Base-by-base conservation (phyloP, 2,113 vertebrate species). In the Rhinoderma darwinii region DNA sequence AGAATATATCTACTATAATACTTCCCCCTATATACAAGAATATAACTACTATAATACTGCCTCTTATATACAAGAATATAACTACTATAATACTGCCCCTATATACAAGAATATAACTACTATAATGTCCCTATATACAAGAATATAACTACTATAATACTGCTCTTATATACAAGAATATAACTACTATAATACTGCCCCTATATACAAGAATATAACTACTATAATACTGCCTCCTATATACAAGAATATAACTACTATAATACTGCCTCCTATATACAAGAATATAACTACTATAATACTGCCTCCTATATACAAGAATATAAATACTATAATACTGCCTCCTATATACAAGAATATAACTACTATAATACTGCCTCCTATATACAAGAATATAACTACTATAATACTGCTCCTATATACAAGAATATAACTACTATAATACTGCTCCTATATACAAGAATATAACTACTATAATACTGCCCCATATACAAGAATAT, bases 301-400 rank as follows among this genome's bases (percentile, higher is more conserved):
- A 63, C 59, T 63, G 27, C 59, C n/a, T 5, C 59, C 59, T 30
- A 30, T 63, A 27, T 63, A 63, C 59, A 63, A 30, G 59, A 63
- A 63, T 63, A 63, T 63, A 63, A 63, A 8, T 63, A 63, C 59
- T 63, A 63, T 63, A 63, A 63, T 63, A 63, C 59, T 63, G n/a
- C 59, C n/a, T 20, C 66, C 66, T 70, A 35, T 30, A 10, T 27
- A 63, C 59, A 63, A 63, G 59, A 70, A 70, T 70, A 70, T 70
- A 70, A 70, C 66, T 70, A 70, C 66, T 70, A 70, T 70, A 70
- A 70, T 70, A 70, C 66, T 70, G 66, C 66, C 63, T 20, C 66
- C 66, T 37, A 70, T 70, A 15, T 70, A 70, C 66, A 70, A 32
- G 32, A 37, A 70, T 70, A 70, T 70, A 70, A 70, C 66, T 70